A percentile compares a stretch with the other conserved stretches of the same genome.
Conservation (phyloP, 2,113 vertebrate genomes). For the Pimephales promelas region DNA sequence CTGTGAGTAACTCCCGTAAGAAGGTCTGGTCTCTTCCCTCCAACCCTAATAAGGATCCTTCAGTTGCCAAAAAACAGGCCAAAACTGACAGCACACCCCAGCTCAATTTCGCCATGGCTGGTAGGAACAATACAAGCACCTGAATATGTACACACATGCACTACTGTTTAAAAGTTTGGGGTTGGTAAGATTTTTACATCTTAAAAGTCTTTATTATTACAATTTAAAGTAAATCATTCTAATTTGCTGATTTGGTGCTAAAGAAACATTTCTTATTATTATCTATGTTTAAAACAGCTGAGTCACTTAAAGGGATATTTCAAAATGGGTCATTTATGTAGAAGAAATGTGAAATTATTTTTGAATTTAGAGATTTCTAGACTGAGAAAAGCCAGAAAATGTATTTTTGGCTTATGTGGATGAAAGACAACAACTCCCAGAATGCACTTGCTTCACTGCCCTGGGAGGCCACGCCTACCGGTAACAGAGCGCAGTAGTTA, state of each 20-base stretch:
- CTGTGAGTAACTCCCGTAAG: slow-evolving; percentile 85
- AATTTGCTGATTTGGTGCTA: background rate
- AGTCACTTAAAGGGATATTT: no score
- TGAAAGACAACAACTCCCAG: no score
- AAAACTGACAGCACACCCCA: slow-evolving; percentile 90
- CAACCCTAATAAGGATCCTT: slow-evolving; percentile 84
- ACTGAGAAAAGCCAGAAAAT: no score
- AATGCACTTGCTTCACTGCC: no score
- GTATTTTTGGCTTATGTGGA: no score
- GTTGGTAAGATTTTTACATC: background rate
- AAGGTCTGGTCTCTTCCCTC: slow-evolving; percentile 90
- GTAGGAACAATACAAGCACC: slow-evolving; percentile 70
- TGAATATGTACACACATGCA: background rate
- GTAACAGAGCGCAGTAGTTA: no score
- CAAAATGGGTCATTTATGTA: no score
- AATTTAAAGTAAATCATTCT: background rate
- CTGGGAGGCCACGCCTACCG: no score
- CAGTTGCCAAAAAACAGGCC: slow-evolving; percentile 84
- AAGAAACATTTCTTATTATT: no score
- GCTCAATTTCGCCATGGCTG: slow-evolving; percentile 96
- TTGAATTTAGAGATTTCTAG: no score
- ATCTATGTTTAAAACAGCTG: no score
- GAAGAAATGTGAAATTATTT: no score
- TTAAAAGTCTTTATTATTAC: background rate
- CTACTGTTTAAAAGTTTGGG: background rate